Evolutionary conservation across 2,113 vertebrate species (phyloP), one percentile per base, ranked within the genome.

Genomic region (Butastur rufipennis): DNA sequence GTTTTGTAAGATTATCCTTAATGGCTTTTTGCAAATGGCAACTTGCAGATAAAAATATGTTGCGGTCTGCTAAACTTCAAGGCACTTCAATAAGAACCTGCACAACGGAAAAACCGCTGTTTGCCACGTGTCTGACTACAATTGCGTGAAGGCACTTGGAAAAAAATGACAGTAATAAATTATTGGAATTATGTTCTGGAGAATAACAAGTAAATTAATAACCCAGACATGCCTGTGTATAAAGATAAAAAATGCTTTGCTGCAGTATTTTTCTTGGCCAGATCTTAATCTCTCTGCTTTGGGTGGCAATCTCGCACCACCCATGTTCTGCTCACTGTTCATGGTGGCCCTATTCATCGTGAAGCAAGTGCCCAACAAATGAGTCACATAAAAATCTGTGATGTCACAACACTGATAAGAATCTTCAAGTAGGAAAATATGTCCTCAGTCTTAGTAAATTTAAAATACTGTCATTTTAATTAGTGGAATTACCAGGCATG

Each of bases 1-100:
- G 80, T 97, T 98, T 96, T 97, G 97, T 97, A 98, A 98, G 92
- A 90, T 92, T 95, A 97, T 81, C 95, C 74, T 70, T 66, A 85
- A 84, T 93, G 71, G 80, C 85, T 96, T 92, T 79, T 90, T 95
- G 95, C 95, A 97, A 97, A 81, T 80, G 90, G 96, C 92, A 94
- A 85, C 85, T 71, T 65, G 62, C 77, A 97, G 83, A 96, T 95
- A 95, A 97, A 96, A 97, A 90, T 75, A 95, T 68, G 88, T 88
- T 74, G 66, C 31, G 48, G 88, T 77, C 93, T 94, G 87, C 79
- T 96, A 93, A 78, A 75, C 55, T 80, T 90, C 59, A 21, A 50
- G 86, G 77, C 40, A 74, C 70, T 86, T 96, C 31, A 10, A 21
- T 74, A 90, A 81, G 90, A 86, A 67, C 23, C 20, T 48, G 20